These are phyloP conservation scores for Mus musculus DNA, from an alignment of 2,113 vertebrate species.

Conservation along the genomic window GRCm39 chr9:87254501-87255000, in stretches of 20 bases:
- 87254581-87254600: conserved; percentile 46
- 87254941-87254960: not conserved
- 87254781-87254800: not conserved
- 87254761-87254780: not conserved
- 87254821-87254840: not conserved
- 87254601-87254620: conserved; percentile 46
- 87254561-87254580: conserved; percentile 67
- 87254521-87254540: conserved; percentile 71
- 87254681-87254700: not conserved
- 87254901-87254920: not conserved
- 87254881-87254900: not conserved
- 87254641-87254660: conserved; percentile 47
- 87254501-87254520: conserved; percentile 67
- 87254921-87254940: not conserved
- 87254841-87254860: not conserved
- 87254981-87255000: not conserved
- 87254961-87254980: not conserved
- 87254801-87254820: not conserved
- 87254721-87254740: not conserved
- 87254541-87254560: conserved; percentile 80
- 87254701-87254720: conserved; percentile 41
- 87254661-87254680: conserved; percentile 50
- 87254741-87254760: not conserved
- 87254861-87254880: not conserved
- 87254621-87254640: conserved; percentile 15